phyloP scores from a whole-genome alignment of 53 echinoderm and acorn worm species.

The Astropecten irregularis region DNA sequence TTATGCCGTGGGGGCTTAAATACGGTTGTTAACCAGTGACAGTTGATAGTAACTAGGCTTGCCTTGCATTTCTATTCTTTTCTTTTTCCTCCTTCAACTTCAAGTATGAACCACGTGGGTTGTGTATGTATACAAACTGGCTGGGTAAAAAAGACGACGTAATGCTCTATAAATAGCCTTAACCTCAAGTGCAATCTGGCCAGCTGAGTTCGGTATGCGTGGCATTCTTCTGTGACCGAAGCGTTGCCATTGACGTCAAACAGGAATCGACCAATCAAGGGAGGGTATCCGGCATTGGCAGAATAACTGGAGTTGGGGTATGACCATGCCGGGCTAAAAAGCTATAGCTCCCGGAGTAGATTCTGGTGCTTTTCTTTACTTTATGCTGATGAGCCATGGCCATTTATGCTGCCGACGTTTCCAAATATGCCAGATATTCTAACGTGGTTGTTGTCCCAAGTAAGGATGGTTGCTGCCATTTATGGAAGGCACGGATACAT shows the following conservation, averaged over 20 bases:
- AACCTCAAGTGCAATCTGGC: constrained; percentile 47
- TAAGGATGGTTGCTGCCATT: constrained; percentile 18
- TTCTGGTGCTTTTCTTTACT: background rate
- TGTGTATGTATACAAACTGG: background rate
- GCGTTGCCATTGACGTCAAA: constrained; percentile 55
- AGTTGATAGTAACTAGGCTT: too few species aligned
- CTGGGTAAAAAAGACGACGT: constrained; percentile 20
- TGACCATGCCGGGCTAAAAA: constrained; percentile 25
- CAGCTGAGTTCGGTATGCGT: constrained; percentile 36
- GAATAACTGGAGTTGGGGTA: constrained; percentile 42
- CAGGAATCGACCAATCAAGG: constrained; percentile 38
- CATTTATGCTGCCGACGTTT: constrained; percentile 29
- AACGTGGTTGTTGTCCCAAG: constrained; percentile 24
- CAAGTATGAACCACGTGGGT: too few species aligned
- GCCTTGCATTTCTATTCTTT: too few species aligned
- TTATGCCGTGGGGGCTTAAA: constrained; percentile 2
- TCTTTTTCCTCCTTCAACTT: too few species aligned
- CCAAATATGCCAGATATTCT: constrained; percentile 54
- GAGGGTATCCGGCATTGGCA: constrained; percentile 35
- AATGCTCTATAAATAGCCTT: constrained; percentile 39
- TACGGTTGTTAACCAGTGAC: background rate
- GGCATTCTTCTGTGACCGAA: constrained; percentile 50
- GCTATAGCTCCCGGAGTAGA: background rate
- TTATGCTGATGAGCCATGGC: constrained; percentile 52
- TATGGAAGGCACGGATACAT: constrained; percentile 24